A percentile compares a stretch with the other conserved stretches of the same genome.
phyloP scores from a whole-genome alignment of 2,797 vertebrate genomes.

The Tympanoctomys barrerae region DNA sequence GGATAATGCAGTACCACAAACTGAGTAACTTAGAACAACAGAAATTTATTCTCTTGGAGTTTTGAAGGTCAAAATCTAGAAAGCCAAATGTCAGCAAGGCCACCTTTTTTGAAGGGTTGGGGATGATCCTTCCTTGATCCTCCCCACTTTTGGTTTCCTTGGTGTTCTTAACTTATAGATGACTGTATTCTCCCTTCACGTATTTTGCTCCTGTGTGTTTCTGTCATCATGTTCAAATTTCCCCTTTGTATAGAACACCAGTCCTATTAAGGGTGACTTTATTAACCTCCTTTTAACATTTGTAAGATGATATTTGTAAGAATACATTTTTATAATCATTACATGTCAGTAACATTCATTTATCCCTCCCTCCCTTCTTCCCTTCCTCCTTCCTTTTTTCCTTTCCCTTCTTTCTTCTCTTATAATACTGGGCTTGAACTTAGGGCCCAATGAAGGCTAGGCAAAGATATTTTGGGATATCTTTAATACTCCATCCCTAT shows the following conservation, averaged over 20 bases:
- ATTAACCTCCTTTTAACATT: not conserved
- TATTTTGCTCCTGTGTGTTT: not conserved
- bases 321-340: not conserved
- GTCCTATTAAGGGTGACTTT: not conserved
- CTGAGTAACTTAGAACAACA: not conserved
- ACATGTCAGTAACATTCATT: not conserved
- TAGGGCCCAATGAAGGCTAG: not conserved
- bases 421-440: not conserved
- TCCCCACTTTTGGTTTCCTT: not conserved
- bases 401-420: not conserved
- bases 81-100: not conserved
- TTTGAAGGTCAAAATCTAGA: not conserved
- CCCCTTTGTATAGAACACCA: not conserved
- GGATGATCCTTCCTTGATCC: too few relatives aligned
- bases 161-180: fast-evolving
- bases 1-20: not conserved
- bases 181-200: not conserved
- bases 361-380: not conserved
- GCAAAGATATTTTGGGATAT: not conserved
- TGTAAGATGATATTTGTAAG: not conserved
- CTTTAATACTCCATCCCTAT: not conserved
- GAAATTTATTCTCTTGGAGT: not conserved
- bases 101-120: not conserved
- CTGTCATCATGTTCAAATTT: not conserved
- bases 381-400: not conserved